Percentiles rank a stretch among this genome's conserved stretches.
Evolutionary conservation across 2,888 invertebrate species (phyloP).

Genomic region (Myathropa florea): DNA sequence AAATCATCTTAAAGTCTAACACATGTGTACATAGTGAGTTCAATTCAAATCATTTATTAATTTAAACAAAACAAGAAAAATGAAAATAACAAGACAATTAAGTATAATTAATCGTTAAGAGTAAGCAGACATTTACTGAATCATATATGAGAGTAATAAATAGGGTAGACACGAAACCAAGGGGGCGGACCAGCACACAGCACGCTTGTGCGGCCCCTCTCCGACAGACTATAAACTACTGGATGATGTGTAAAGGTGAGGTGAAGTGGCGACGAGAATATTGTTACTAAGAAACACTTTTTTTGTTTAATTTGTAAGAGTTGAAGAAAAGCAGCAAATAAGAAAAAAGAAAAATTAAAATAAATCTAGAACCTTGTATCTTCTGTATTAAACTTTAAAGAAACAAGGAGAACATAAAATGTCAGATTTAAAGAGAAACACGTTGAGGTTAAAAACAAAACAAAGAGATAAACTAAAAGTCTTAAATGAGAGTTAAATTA

Average conservation of each 20-base stretch:
- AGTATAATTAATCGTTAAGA: conserved; percentile 45
- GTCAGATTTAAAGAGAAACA: conserved; percentile 39
- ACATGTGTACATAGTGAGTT: conserved; percentile 64
- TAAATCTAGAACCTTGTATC: conserved; percentile 60
- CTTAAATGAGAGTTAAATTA: conserved; percentile 65
- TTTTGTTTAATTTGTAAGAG: conserved; percentile 54
- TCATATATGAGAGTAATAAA: conserved; percentile 55
- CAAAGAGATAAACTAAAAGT: conserved; percentile 56
- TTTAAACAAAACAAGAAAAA: conserved; percentile 33
- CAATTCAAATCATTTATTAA: conserved; percentile 57
- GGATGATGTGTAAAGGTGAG: conserved; percentile 7
- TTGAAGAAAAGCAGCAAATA: conserved; percentile 40
- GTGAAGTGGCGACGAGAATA: conserved; percentile 32
- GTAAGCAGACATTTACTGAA: conserved; percentile 45
- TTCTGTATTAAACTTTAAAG: conserved; percentile 47
- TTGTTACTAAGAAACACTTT: conserved; percentile 53
- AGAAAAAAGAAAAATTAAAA: conserved; percentile 10
- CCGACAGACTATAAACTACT: conserved; percentile 53
- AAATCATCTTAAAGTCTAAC: conserved; percentile 37
- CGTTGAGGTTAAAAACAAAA: conserved; percentile 52
- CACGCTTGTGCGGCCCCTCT: conserved; percentile 1
- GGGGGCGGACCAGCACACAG: too few relatives aligned
- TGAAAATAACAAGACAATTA: conserved; percentile 1
- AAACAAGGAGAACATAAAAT: conserved; percentile 39
- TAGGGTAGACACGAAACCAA: conserved; percentile 18